Conservation (phyloP, 2,797 vertebrate genomes). For the Vireo griseus region DNA sequence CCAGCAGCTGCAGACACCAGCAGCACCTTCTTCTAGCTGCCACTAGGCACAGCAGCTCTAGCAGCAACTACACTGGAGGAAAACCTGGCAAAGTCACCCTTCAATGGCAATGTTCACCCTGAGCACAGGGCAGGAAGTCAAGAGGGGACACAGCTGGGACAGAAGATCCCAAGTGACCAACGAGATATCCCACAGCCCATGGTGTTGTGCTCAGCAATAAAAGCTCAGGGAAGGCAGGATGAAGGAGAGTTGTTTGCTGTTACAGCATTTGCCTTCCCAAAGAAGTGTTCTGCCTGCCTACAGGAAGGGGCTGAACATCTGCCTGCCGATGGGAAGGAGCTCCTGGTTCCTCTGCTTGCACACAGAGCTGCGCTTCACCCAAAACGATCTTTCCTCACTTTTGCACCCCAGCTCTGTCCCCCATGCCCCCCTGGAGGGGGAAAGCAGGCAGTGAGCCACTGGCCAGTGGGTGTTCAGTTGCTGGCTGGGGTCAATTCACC, state of each 20-base stretch:
- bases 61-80: background rate
- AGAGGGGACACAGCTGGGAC: background rate
- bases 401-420: background rate
- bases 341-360: background rate
- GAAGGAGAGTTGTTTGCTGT: background rate
- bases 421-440: background rate
- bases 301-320: background rate
- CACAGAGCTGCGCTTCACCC: background rate
- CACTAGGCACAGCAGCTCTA: background rate
- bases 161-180: background rate
- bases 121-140: rapidly evolving
- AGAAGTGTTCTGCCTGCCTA: background rate
- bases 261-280: background rate
- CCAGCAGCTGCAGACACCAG: background rate
- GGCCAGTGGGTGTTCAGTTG: background rate
- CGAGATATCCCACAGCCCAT: background rate
- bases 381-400: background rate
- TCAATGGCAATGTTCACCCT: background rate
- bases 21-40: background rate
- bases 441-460: background rate
- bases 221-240: background rate
- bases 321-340: background rate
- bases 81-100: background rate
- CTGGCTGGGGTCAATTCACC: background rate
- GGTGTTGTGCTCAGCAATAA: background rate